Evolutionary conservation across 2,113 vertebrate genomes (phyloP).

Genomic region (Pogona vitticeps): DNA sequence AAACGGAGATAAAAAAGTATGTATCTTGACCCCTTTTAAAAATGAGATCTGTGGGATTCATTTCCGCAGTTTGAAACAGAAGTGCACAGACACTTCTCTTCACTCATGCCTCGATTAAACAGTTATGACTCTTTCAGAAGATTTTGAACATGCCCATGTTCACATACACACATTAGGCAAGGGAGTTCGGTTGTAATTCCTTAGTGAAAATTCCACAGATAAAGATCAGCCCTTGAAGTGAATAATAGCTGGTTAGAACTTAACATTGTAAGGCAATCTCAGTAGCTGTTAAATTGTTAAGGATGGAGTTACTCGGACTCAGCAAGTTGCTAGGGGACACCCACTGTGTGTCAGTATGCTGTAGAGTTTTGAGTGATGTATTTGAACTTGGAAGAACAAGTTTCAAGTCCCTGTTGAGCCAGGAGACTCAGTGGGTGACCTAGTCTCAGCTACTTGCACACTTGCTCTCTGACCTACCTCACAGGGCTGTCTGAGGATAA

Average conservation of each 20-base stretch:
- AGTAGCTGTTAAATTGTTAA: neutral
- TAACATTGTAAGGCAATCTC: neutral
- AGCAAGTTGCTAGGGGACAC: neutral
- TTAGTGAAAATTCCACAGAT: no score
- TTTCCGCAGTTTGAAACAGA: neutral
- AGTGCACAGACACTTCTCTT: neutral
- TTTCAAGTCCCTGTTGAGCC: no score
- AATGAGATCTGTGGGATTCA: neutral
- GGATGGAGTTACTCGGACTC: neutral
- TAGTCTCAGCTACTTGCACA: no score
- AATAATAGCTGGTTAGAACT: fast-evolving
- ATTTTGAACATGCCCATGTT: neutral
- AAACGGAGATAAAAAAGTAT: fast-evolving
- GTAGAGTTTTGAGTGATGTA: no score
- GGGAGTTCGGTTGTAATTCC: neutral
- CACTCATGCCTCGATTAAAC: fast-evolving
- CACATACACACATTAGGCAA: neutral
- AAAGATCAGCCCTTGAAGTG: neutral
- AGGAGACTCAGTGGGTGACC: no score
- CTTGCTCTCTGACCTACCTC: neutral
- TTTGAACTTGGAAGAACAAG: no score
- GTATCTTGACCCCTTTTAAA: neutral
- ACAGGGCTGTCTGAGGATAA: neutral
- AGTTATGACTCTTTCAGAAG: neutral
- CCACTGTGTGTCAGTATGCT: no score